Base-by-base conservation (phyloP, 2,113 vertebrate species). In the Paramormyrops kingsleyae region DNA sequence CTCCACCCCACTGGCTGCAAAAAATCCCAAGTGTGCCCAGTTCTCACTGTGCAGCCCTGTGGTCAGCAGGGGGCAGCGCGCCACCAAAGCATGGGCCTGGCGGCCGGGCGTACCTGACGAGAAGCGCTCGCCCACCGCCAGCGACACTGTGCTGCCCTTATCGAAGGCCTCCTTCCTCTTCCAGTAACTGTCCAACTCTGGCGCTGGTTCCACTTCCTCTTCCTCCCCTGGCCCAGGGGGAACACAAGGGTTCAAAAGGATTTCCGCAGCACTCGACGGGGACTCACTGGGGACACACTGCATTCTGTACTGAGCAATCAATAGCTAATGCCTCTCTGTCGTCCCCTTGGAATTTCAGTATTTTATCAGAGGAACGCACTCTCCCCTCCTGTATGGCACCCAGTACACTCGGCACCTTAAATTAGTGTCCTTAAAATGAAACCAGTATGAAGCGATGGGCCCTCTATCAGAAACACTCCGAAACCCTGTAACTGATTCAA, bases 111-210 rank as follows among this genome's bases (percentile, higher is more conserved):
- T 31, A 98, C 97, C 97, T 97, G 96, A 93, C 39, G 95, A 94
- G 91, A 97, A 96, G 90, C 93, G 94, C 83, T 97, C 96, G 74
- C 95, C 93, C 0, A 74, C 92, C 24, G 94, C 83, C 87, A 96
- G 92, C 70, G 96, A 96, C 59, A 94, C 90, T 0, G 91, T 94
- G 66, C 94, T 95, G 53, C 94, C 93, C 92, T 91, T 90, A 19
- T 93, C 91, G 80, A 95, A 94, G 24, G 94, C 92, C 83, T 94
- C 94, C 89, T 95, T 96, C 92, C 92, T 95, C 92, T 93, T 95
- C 96, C 95, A 96, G 94, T 95, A 95, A 91, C 90, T 95, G 39
- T 93, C 90, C 91, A 49, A 47, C 90, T 93, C 91, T 91, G 62
- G 87, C 80, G 94, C 94, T 7, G 92, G 83, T 90, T 95, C 95